Conservation (phyloP, 1,140 invertebrate species). For the Frieseomelitta varia region DNA sequence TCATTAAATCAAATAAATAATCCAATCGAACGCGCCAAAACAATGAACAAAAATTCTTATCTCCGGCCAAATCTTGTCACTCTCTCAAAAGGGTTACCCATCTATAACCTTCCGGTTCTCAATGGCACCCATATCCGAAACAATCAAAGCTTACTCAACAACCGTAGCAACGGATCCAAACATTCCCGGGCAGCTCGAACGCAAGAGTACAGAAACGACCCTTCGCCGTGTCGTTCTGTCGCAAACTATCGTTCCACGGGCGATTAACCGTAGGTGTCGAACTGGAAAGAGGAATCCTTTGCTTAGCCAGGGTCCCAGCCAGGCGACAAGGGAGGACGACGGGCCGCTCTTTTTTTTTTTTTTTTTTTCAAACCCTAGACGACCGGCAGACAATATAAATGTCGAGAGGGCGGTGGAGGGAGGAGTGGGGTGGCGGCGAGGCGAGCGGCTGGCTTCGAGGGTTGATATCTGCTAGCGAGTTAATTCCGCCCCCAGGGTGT, state of each 20-base stretch:
- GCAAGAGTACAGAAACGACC: background rate
- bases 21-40: background rate
- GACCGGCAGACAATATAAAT: constrained; percentile 75
- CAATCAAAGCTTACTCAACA: background rate
- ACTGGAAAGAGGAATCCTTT: constrained; percentile 49
- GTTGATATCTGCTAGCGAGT: constrained; percentile 80
- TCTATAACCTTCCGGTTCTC: background rate
- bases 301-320: constrained; percentile 21
- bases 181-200: background rate
- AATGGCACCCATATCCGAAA: background rate
- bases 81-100: background rate
- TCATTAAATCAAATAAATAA: background rate
- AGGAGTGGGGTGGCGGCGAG: constrained; percentile 28
- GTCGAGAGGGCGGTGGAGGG: constrained; percentile 54
- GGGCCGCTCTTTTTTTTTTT: constrained; percentile 28
- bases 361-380: constrained; percentile 59
- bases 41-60: background rate
- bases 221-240: too few relatives aligned
- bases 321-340: background rate
- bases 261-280: constrained; percentile 49
- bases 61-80: background rate
- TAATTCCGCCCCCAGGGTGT: constrained; percentile 77
- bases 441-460: constrained; percentile 61
- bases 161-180: background rate
- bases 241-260: background rate